phyloP scores from a whole-genome alignment of 2,113 vertebrate species.

The Gnathonemus echidnorhynchus region DNA sequence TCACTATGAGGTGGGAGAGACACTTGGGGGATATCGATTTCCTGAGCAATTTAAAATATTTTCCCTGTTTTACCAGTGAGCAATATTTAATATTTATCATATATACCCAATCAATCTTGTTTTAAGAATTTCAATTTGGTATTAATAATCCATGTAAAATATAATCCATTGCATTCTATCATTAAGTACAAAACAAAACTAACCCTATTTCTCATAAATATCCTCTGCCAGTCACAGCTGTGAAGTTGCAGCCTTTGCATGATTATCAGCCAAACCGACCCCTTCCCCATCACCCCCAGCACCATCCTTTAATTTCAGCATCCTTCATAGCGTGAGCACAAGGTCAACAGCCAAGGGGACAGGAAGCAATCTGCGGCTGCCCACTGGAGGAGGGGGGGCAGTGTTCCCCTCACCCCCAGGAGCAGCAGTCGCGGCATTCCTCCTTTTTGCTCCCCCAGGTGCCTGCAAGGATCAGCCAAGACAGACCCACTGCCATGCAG shows the following conservation, averaged over 20 bases:
- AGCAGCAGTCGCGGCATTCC: slow-evolving; percentile 48
- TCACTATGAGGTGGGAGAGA: slow-evolving; percentile 14
- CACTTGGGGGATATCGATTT: neutral
- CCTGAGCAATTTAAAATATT: neutral
- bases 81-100: neutral
- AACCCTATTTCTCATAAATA: neutral
- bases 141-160: neutral
- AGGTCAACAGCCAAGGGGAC: slow-evolving; percentile 26
- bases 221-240: neutral
- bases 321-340: slow-evolving; percentile 43
- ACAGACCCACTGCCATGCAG: slow-evolving; percentile 37
- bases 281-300: slow-evolving; percentile 43
- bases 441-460: neutral
- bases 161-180: neutral
- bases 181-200: neutral
- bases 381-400: slow-evolving; percentile 49
- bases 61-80: neutral
- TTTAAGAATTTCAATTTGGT: neutral
- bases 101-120: neutral
- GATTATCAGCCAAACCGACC: slow-evolving; percentile 49
- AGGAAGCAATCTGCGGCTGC: slow-evolving; percentile 16
- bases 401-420: slow-evolving; percentile 40
- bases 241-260: slow-evolving; percentile 22
- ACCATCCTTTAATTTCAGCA: slow-evolving; percentile 23
- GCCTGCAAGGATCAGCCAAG: slow-evolving; percentile 30